phyloP scores from a whole-genome alignment of 2,888 invertebrate species.

The Trisateles emortualis region DNA sequence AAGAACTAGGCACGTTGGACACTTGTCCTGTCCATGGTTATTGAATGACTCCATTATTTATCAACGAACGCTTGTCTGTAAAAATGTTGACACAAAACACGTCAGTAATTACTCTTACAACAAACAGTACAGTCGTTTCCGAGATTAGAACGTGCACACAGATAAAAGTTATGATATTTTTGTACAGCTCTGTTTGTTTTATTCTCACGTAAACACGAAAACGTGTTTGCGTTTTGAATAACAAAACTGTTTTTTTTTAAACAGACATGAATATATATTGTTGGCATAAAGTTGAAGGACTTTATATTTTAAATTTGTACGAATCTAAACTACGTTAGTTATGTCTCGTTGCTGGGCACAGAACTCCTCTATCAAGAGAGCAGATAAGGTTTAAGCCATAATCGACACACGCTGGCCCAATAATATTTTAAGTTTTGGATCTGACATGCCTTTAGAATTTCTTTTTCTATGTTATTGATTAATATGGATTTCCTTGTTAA shows the following conservation, averaged over 20 bases:
- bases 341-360: too few relatives aligned
- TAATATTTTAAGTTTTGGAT: too few relatives aligned
- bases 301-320: too few relatives aligned
- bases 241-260: background rate
- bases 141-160: conserved; percentile 21
- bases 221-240: background rate
- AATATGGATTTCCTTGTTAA: too few relatives aligned
- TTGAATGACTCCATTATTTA: conserved; percentile 3
- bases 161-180: conserved; percentile 10
- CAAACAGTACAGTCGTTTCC: conserved; percentile 8
- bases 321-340: too few relatives aligned
- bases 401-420: too few relatives aligned
- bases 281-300: too few relatives aligned
- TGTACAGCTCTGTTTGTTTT: background rate
- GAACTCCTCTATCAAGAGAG: too few relatives aligned
- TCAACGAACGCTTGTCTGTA: background rate
- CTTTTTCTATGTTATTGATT: too few relatives aligned
- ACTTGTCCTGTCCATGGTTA: background rate
- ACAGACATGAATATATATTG: too few relatives aligned
- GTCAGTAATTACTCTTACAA: conserved; percentile 9
- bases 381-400: too few relatives aligned
- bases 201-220: conserved; percentile 5
- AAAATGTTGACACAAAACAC: conserved; percentile 3
- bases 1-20: background rate
- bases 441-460: too few relatives aligned